Evolutionary conservation across 2,888 invertebrate species (phyloP), one percentile per base, ranked within the genome.

Genomic region (Agrochola lychnidis): DNA sequence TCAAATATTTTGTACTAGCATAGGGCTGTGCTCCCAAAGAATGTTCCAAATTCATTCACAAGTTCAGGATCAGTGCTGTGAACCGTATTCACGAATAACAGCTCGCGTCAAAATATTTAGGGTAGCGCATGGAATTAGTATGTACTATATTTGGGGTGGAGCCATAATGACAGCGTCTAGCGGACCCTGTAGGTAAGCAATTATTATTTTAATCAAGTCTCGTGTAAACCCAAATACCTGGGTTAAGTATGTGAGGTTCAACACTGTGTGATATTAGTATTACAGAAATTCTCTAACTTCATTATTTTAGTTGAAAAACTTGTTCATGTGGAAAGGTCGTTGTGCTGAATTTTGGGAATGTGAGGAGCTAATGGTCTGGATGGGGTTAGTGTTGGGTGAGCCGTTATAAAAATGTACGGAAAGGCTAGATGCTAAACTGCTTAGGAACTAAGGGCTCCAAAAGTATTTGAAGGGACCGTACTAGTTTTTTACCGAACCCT

Each of bases 201-300:
- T 92, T 91, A 90, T 90, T 90, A 90, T 92, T 92, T 91, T 91
- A 92, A 92, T 91, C 87, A 88, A 88, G 79, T 63, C 64, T 74
- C 73, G 69, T 76, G 78, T 74, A 63, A 79, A 76, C 53, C 66
- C 74, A 76, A 87, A 88, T 88, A 87, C 87, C 86, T 88, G 85
- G 48, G 64, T 81, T 84, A 78, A 88, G 75, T 88, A 76, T 72
- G 66, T 75, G 66, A 67, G 84, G 83, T 84, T 56, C 56, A n/a
- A 73, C 70, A 70, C 64, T 66, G 57, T 67, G 57, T 48, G 70
- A 70, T 84, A 82, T 74, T 81, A 79, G 70, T 79, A 70, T 71
- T 79, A 72, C 45, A 57, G 76, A 81, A 79, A 85, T 88, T 82
- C 70, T 73, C 77, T 36, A 79, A 70, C 71, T 78, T 74, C 63